These are phyloP conservation scores for Sebastolobus alascanus DNA, from an alignment of 2,797 vertebrate species.

Conservation along the genomic window DNA sequence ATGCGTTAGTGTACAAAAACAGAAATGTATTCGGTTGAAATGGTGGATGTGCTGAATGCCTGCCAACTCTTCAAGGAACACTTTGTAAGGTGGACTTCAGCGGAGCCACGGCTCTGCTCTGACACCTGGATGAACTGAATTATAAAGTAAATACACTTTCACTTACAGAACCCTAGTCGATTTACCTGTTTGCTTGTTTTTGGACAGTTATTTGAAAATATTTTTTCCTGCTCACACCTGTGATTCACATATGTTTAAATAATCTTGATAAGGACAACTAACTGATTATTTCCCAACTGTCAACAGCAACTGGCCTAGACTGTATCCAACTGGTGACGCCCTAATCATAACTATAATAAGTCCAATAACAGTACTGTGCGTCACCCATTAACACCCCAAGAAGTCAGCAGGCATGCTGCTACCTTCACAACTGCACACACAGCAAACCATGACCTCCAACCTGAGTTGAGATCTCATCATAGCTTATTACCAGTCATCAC, in stretches of 20 bases:
- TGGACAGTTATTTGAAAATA: no score
- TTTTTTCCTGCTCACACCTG: neutral
- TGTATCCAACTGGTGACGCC: no score
- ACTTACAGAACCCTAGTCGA: no score
- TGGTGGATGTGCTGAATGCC: no score
- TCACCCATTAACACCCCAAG: neutral
- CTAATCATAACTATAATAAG: neutral
- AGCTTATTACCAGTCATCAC: neutral
- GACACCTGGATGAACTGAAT: no score
- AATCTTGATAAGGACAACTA: neutral
- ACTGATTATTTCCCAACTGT: neutral
- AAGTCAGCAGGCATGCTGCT: neutral
- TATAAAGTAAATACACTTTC: no score
- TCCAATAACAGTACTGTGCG: neutral
- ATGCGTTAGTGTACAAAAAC: neutral
- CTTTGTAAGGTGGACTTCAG: no score
- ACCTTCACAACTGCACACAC: neutral
- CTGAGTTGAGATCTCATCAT: neutral
- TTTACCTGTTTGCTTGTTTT: no score
- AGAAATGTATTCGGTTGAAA: neutral
- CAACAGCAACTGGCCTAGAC: neutral
- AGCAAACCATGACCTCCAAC: neutral
- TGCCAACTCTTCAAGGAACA: no score
- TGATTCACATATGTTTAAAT: neutral
- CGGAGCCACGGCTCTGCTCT: no score